Base-by-base conservation (phyloP, 2,113 vertebrate species). In the Percina caprodes region DNA sequence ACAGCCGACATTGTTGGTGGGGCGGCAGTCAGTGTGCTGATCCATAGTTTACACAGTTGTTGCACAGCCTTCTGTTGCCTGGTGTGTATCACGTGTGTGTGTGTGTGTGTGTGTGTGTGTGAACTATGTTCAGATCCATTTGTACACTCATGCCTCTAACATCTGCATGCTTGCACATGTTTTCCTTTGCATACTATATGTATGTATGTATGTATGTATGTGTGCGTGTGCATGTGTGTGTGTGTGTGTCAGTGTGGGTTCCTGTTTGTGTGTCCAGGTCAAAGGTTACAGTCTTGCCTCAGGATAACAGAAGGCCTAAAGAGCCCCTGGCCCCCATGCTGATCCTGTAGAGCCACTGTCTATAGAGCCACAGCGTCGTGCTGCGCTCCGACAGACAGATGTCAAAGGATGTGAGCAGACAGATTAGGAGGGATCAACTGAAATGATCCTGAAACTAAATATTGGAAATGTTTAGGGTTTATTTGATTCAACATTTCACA, bases 281-380 rank as follows among this genome's bases (percentile, higher is more conserved):
- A 91, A 55, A 91, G 91, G 86, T 88, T 80, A 85, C 18, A 75
- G 77, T 79, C 73, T 85, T 83, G 62, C 76, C 81, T 63, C 56
- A 79, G 86, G 51, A 61, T 74, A 90, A 91, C 75, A 87, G 79
- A 90, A 80, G 85, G 77, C 55, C 84, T 76, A 74, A 65, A 90
- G 67, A 85, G 67, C 83, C 80, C 71, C 39, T 67, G 77, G 74
- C 55, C 87, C 88, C 77, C 87, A 70, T 79, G 82, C 79, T 76
- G 88, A 60, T 86, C 83, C 60, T 77, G 35, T 61, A 74, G 79
- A 86, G 84, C 83, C 72, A 72, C 81, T 60, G 79, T 84, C 72
- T 77, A 65, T 56, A 39, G 78, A 83, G 62, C 71, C 49, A 49
- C 10, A 75, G 16, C 48, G 78, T 83, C 72, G 59, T 12, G 18